Evolutionary conservation across 1,140 invertebrate genomes (phyloP).

Genomic region (Drosophila leontia): DNA sequence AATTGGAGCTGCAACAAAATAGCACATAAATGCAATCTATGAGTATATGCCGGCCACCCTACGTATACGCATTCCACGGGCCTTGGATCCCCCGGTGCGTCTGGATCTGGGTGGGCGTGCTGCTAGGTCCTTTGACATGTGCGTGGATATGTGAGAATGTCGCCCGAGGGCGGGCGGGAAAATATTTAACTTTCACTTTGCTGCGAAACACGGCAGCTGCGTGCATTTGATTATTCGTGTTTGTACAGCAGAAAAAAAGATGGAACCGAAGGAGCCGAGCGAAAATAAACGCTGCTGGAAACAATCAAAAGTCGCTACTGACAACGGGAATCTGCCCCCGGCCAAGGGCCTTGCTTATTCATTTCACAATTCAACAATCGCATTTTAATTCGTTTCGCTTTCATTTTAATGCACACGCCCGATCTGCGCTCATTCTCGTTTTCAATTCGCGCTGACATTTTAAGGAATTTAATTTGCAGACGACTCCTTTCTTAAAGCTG

Average conservation of each 20-base stretch:
- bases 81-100: not conserved
- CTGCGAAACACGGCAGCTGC: conserved; percentile 35
- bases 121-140: conserved; percentile 14
- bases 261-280: not conserved
- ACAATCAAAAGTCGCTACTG: conserved; percentile 63
- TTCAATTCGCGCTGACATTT: conserved; percentile 35
- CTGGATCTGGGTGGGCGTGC: not conserved
- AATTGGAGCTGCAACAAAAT: conserved; percentile 31
- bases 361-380: conserved; percentile 19
- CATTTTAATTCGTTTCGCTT: conserved; percentile 58
- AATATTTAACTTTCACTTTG: conserved; percentile 56
- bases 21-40: conserved; percentile 13
- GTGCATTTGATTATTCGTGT: conserved; percentile 44
- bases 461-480: conserved; percentile 39
- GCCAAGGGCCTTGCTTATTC: conserved; percentile 12
- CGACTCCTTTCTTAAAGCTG: conserved; percentile 33
- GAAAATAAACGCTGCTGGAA: conserved; percentile 25
- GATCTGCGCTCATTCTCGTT: conserved; percentile 22
- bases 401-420: conserved; percentile 14
- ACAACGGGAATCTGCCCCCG: conserved; percentile 42
- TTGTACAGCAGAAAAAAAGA: conserved; percentile 15
- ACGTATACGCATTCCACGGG: conserved; percentile 41
- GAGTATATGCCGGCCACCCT: not conserved
- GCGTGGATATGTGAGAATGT: conserved; percentile 13
- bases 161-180: conserved; percentile 12